These are phyloP conservation scores for Cepphus grylle DNA, from an alignment of 2,113 vertebrate species.

Conservation along the genomic window DNA sequence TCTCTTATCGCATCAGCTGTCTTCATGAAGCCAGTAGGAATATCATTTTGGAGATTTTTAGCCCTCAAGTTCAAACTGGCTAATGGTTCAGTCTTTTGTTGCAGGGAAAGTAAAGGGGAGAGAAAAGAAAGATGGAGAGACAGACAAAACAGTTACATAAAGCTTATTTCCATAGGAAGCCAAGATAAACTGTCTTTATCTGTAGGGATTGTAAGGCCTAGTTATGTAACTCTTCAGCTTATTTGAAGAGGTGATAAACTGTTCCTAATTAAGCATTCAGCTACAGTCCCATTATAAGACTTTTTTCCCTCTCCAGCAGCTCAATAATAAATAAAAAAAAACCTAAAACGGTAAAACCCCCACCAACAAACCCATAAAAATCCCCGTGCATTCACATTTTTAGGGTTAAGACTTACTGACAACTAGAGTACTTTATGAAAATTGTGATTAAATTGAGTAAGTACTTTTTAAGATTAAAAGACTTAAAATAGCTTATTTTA, in stretches of 20 bases:
- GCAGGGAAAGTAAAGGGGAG: neutral
- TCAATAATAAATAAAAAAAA: neutral
- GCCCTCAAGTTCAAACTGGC: neutral
- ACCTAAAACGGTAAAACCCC: neutral
- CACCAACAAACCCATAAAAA: neutral
- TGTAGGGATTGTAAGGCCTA: constrained; percentile 9
- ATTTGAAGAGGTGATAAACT: constrained; percentile 45
- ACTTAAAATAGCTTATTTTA: constrained; percentile 14
- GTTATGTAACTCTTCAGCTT: constrained; percentile 44
- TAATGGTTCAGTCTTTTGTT: constrained; percentile 18
- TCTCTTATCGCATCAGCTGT: constrained; percentile 27
- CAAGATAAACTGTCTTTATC: constrained; percentile 49
- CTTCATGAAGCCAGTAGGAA: constrained; percentile 16
- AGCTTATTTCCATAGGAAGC: constrained; percentile 48
- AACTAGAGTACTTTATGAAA: neutral
- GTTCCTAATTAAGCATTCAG: constrained; percentile 34
- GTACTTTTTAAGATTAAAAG: constrained; percentile 47
- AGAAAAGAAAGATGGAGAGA: constrained; percentile 20
- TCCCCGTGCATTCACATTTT: neutral
- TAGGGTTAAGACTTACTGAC: constrained; percentile 36
- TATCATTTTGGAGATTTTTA: constrained; percentile 9
- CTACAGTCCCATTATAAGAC: neutral
- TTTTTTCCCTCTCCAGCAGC: neutral
- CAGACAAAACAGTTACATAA: constrained; percentile 48
- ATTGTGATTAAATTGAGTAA: constrained; percentile 34